These are phyloP conservation scores for Eira barbara DNA, from an alignment of 2,113 vertebrate genomes.

Conservation along the genomic window DNA sequence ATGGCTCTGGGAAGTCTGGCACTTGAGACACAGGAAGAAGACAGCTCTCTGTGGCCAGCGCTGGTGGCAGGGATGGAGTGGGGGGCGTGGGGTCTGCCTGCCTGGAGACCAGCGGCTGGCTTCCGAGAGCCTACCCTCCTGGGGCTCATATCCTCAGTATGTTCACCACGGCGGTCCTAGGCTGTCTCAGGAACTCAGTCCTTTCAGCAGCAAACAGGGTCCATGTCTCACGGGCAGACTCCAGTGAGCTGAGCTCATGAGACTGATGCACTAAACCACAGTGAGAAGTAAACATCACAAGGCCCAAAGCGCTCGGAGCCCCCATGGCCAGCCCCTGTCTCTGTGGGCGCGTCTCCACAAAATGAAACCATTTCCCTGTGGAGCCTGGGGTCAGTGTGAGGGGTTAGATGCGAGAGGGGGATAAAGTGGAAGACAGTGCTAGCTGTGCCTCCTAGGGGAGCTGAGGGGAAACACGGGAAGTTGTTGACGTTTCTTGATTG, in stretches of 20 bases:
- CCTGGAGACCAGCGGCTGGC: not conserved
- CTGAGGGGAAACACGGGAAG: not conserved
- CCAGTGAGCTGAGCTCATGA: not conserved
- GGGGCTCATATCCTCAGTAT: not conserved
- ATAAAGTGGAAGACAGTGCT: not conserved
- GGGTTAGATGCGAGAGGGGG: not conserved
- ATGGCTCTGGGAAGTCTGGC: not conserved
- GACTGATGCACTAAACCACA: not conserved
- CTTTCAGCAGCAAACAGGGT: not conserved
- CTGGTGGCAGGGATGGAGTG: not conserved
- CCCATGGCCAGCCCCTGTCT: not conserved
- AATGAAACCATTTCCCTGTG: not conserved
- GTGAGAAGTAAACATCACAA: not conserved
- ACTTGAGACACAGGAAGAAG: not conserved
- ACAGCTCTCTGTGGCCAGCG: not conserved
- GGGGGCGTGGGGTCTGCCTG: not conserved
- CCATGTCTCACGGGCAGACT: not conserved
- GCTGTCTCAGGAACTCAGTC: not conserved
- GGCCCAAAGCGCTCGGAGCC: not conserved
- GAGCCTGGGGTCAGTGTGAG: not conserved
- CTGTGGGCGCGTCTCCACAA: not conserved
- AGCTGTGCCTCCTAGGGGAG: not conserved
- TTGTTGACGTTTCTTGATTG: not conserved
- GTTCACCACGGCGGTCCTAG: rapidly evolving
- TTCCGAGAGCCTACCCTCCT: not conserved